These are phyloP conservation scores for Trichonephila clavata DNA, from an alignment of 1,140 invertebrate genomes.

Conservation along the genomic window DNA sequence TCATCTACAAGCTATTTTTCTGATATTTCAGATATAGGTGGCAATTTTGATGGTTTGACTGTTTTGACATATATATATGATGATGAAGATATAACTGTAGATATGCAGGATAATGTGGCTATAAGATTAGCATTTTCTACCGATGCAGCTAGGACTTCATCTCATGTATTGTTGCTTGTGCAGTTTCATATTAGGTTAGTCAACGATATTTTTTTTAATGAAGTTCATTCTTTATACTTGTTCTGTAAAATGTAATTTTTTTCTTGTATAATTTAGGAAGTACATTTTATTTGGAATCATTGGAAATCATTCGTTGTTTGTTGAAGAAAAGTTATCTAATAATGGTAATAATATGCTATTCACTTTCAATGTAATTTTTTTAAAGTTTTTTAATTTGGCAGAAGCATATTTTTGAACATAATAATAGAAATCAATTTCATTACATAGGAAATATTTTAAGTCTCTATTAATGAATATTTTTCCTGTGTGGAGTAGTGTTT, in stretches of 20 bases:
- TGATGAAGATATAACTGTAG: conserved; percentile 73
- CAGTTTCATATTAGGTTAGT: conserved; percentile 65
- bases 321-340: conserved; percentile 56
- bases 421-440: not conserved
- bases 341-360: conserved; percentile 24
- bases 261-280: conserved; percentile 61
- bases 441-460: not conserved
- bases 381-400: not conserved
- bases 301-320: conserved; percentile 60
- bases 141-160: conserved; percentile 82
- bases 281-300: conserved; percentile 68
- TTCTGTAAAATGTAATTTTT: not conserved
- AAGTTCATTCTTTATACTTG: not conserved
- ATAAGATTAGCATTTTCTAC: conserved; percentile 86
- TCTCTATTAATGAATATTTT: too few relatives aligned
- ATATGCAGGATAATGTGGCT: conserved; percentile 83
- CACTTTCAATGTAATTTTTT: not conserved
- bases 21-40: conserved; percentile 87
- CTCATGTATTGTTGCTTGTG: conserved; percentile 73
- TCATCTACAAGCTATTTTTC: not conserved
- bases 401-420: not conserved
- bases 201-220: not conserved
- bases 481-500: too few relatives aligned
- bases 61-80: conserved; percentile 85
- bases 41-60: conserved; percentile 92